Base-by-base conservation (phyloP, 2,888 invertebrate species). In the Hirtodrosophila alboralis region DNA sequence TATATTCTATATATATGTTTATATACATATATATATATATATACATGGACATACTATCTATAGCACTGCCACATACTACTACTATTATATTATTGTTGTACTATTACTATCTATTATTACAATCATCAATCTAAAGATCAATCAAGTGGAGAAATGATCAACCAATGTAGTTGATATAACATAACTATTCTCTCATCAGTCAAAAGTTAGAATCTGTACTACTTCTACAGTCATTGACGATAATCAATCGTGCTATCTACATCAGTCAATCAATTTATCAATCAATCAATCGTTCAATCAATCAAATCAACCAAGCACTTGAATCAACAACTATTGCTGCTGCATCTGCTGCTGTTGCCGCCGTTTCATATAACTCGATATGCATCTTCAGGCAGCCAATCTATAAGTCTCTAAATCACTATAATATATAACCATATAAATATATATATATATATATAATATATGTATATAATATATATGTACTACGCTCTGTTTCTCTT, bases 21-120 rank as follows among this genome's bases (percentile, higher is more conserved):
- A n/a, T n/a, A n/a, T n/a, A n/a, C n/a, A n/a, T n/a, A n/a, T n/a
- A n/a, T n/a, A n/a, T n/a, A n/a, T n/a, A n/a, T n/a, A n/a, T 53
- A 40, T 12, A 27, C 72, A 73, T 80, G 80, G 80, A 84, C 69
- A 66, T 64, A 57, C 59, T 56, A 33, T 66, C 43, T 69, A 16
- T 16, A 56, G 70, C 74, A 70, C 74, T 40, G 71, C 64, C 60
- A 70, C 51, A 60, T 64, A 28, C 40, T 41, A 53, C 45, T 44
- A 53, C 49, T 38, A 36, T 41, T 33, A 40, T 40, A 56, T 40
- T 47, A 30, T 27, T 37, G 21, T 34, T 41, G n/a, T 9, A 21
- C 18, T 12, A 33, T 36, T 52, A 47, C 41, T 56, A 26, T 27
- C 31, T 67, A 45, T 48, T 51, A 51, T 72, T 63, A 34, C 26